A percentile compares a stretch with the other conserved stretches of the same genome.
Conservation (phyloP, 2,888 invertebrate genomes). For the Myopa testacea region DNA sequence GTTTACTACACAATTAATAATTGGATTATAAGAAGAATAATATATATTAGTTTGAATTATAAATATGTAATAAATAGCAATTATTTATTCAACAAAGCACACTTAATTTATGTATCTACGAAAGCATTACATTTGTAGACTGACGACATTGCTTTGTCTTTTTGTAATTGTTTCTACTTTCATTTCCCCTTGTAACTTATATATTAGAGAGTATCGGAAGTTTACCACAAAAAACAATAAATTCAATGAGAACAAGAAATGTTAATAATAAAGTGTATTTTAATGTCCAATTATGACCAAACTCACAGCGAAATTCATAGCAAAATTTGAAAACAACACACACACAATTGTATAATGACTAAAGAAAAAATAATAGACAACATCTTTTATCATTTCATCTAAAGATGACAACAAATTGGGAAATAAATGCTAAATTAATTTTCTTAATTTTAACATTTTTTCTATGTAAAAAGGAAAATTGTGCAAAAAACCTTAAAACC, state of each 20-base stretch:
- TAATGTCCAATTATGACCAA: background rate
- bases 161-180: conserved; percentile 54
- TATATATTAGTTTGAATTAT: background rate
- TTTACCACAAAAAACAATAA: conserved; percentile 68
- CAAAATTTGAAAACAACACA: background rate
- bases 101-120: conserved; percentile 33
- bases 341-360: too few species aligned
- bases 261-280: conserved; percentile 3
- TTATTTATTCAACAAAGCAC: conserved; percentile 39
- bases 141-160: conserved; percentile 49
- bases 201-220: conserved; percentile 65
- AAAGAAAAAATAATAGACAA: too few species aligned
- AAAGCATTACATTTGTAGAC: background rate
- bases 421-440: too few species aligned
- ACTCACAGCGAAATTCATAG: background rate
- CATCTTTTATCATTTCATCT: too few species aligned
- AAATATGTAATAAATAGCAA: conserved; percentile 38
- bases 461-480: background rate
- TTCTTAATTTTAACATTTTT: background rate
- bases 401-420: too few species aligned
- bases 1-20: conserved; percentile 45
- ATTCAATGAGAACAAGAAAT: conserved; percentile 66
- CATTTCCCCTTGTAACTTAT: conserved; percentile 59
- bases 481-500: background rate
- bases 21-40: conserved; percentile 30